Base-by-base conservation (phyloP, 1,140 invertebrate species). In the Calosoma granatense region DNA sequence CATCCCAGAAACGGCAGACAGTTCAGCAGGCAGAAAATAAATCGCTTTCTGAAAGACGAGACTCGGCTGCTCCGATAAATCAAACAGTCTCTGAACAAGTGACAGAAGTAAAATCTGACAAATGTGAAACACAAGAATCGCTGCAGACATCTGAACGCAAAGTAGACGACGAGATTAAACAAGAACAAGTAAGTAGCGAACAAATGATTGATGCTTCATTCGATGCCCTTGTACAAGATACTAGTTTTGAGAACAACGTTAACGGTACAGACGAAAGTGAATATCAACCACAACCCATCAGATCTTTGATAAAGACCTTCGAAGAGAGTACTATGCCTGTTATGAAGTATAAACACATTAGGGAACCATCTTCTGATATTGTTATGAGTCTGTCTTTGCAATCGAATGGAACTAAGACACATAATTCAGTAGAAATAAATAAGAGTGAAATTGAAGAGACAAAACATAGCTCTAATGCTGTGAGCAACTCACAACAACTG, bases 301-400 rank as follows among this genome's bases (percentile, higher is more conserved):
- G 78, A 61, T 77, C 78, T 20, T 60, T 86, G 15, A 85, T 86
- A 51, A 72, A 77, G 54, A 79, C 76, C 55, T 86, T 85, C 60
- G 81, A 83, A 61, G 76, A 82, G 63, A 79, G 74, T 0, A 74
- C 75, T 9, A 68, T 78, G 65, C 80, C 80, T 1, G 59, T 74
- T 2, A 70, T 82, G 63, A 75, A 76, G 30, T 78, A 78, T 51
- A 80, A 80, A 61, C 78, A 80, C 63, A 72, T 78, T 17, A 71
- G 75, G 56, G 69, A 74, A 11, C 65, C 67, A 26, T 57, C 69
- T 4, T 65, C 70, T 17, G 63, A 66, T 55, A 59, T 67, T 3
- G 23, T 53, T 12, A 53, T 53, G 51, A 53, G 12, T 1, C 14
- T 22, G 20, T 22, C 20, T n/a, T 36, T 36, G n/a, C 26, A 36